Evolutionary conservation across 1,140 invertebrate species (phyloP).

Genomic region (Drosophila seguyi): DNA sequence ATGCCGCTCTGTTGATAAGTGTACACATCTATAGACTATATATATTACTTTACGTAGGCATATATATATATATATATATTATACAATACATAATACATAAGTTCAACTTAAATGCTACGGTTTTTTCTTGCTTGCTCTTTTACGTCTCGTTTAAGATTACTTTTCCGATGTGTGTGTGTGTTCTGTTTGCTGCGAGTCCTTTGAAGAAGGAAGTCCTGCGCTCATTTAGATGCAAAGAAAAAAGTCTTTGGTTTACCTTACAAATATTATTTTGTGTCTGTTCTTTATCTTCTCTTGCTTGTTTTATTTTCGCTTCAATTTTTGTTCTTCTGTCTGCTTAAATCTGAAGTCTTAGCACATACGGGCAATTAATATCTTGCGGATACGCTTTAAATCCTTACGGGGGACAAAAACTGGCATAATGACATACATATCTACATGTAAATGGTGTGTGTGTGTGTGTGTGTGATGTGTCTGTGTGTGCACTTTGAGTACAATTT

Average conservation of each 20-base stretch:
- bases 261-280: slow-evolving; percentile 65
- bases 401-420: slow-evolving; percentile 40
- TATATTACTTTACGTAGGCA: slow-evolving; percentile 56
- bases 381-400: slow-evolving; percentile 62
- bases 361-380: slow-evolving; percentile 73
- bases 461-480: slow-evolving; percentile 20
- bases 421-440: slow-evolving; percentile 29
- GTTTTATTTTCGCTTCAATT: neutral
- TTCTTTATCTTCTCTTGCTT: slow-evolving; percentile 21
- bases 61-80: slow-evolving; percentile 47
- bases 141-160: slow-evolving; percentile 29
- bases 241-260: slow-evolving; percentile 84
- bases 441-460: slow-evolving; percentile 26
- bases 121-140: slow-evolving; percentile 51
- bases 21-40: slow-evolving; percentile 74
- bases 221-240: slow-evolving; percentile 77
- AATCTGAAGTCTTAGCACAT: slow-evolving; percentile 65
- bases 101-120: slow-evolving; percentile 66
- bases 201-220: slow-evolving; percentile 43
- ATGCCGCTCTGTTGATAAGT: slow-evolving; percentile 62
- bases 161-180: slow-evolving; percentile 29
- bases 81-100: slow-evolving; percentile 76
- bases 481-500: slow-evolving; percentile 51
- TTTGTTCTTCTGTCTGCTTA: slow-evolving; percentile 33
- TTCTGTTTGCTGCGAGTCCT: slow-evolving; percentile 50